Conservation (phyloP, 2,888 invertebrate species). For the Drosophila flavopinicola region DNA sequence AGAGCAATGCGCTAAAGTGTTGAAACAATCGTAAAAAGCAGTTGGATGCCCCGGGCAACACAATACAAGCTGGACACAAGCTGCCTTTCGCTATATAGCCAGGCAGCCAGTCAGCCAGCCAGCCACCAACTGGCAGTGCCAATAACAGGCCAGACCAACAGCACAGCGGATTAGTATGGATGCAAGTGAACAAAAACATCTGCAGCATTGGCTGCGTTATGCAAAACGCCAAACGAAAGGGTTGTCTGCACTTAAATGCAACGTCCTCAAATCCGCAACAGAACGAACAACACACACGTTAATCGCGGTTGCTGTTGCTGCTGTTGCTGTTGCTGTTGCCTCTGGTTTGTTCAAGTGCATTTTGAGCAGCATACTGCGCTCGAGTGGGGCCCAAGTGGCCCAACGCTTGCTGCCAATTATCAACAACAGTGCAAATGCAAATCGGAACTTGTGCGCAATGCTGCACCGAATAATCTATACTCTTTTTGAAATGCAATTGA, state of each 20-base stretch:
- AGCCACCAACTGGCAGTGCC: slow-evolving; percentile 39
- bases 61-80: too few relatives aligned
- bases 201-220: slow-evolving; percentile 58
- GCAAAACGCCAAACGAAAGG: slow-evolving; percentile 46
- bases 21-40: slow-evolving; percentile 78
- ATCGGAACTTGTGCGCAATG: slow-evolving; percentile 16
- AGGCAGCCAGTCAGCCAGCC: too few relatives aligned
- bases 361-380: slow-evolving; percentile 54
- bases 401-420: slow-evolving; percentile 71
- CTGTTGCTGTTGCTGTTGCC: slow-evolving; percentile 14
- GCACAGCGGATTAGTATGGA: slow-evolving; percentile 64
- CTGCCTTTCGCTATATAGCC: too few relatives aligned
- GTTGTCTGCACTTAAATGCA: slow-evolving; percentile 67
- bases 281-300: slow-evolving; percentile 46
- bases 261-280: slow-evolving; percentile 45
- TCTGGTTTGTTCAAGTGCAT: slow-evolving; percentile 56
- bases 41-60: slow-evolving; percentile 54
- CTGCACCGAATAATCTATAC: slow-evolving; percentile 1
- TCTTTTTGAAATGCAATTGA: neutral
- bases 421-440: slow-evolving; percentile 57
- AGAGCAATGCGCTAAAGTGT: slow-evolving; percentile 73
- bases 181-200: slow-evolving; percentile 75
- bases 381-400: slow-evolving; percentile 55
- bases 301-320: slow-evolving; percentile 52
- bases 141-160: slow-evolving; percentile 36